Base-by-base conservation (phyloP, 30 jellyfish, hydroid and myxozoan species). In the Rhopilema esculentum region DNA sequence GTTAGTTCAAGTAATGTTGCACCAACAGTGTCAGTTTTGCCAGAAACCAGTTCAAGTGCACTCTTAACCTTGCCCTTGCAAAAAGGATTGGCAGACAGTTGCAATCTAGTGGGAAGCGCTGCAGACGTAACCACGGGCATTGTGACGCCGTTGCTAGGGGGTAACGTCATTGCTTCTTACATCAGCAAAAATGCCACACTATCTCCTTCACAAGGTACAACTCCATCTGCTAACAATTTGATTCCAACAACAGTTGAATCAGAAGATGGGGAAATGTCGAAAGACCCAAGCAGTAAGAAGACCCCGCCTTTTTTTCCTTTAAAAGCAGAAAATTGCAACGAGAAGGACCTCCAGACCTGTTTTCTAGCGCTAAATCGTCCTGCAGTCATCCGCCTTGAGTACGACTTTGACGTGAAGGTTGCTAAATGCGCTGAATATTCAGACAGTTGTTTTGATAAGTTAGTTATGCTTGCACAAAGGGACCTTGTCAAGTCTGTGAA, bases 301-400 rank as follows among this genome's bases (percentile, higher is more conserved):
- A 7, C 52, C 53, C 12, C 53, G 49, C 49, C 73, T n/a, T 64
- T 63, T 25, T 84, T 84, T 49, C 93, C 93, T 24, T 51, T 84
- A n/a, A 84, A 85, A 12, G 2, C 66, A 0, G 91, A 88, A 49
- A 78, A 72, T 53, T 66, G 81, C 63, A 33, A n/a, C 8, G 82
- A 71, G 22, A 77, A 75, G 27, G 89, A 72, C 75, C 83, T 88
- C 76, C 91, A 77, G 31, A 52, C 87, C 19, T 79, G 88, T 57
- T 88, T 23, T 57, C 66, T 77, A 24, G 77, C 57, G 7, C 57
- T 88, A 33, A 69, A 82, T n/a, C 65, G 91, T n/a, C 96, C 96
- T 27, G 82, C 57, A 16, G 66, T 25, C 15, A 77, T 88, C 8
- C 88, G 87, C 21, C 66, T 88, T 62, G 87, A 88, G 57, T 88